Evolutionary conservation across 23 tunicate species (phyloP), one percentile per base, ranked within the genome.

Genomic region (Halocynthia roretzi): DNA sequence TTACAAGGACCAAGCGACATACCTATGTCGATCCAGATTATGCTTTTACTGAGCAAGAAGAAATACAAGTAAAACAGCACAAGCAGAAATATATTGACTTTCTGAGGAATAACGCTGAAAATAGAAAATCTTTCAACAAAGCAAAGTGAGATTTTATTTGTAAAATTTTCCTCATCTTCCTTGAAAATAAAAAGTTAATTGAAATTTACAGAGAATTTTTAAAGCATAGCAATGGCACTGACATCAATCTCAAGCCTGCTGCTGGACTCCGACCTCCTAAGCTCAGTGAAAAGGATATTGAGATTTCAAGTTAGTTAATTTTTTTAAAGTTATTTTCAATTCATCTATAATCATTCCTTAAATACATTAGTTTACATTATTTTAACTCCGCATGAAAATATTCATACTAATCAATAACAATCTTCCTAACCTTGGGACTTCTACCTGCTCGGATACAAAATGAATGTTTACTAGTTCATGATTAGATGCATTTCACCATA

Each of bases 11-110:
- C 76, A 63, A 63, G 70, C 81, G 98, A 22, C 87, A 92, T 70
- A 82, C 85, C 31, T 92, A 92, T 61, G 81, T 86, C 22, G 98
- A 92, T 67, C 82, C 92, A 20, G 98, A 92, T 74, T 92, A 86
- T 51, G 82, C 87, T 40, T 86, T 72, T 53, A 86, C 90, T 8
- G 52, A 61, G 9, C 92, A 86, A 56, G 98, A 92, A 61, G 98
- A 92, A 50, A 52, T 55, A 1, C 17, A 61, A 14, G 64, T 71
- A n/a, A 76, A 63, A 51, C 62, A 61, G 10, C 87, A 92, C 76
- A 76, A 83, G 53, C 70, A 92, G 51, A 92, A 79, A 51, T 92
- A 91, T 70, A 58, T 76, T 10, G 56, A 71, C 8, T 91, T 72
- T 55, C 31, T 91, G 51, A 70, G 84, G 23, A 87, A 81, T 19